Evolutionary conservation across 1,140 invertebrate species (phyloP).

Genomic region (Tribolium castaneum): DNA sequence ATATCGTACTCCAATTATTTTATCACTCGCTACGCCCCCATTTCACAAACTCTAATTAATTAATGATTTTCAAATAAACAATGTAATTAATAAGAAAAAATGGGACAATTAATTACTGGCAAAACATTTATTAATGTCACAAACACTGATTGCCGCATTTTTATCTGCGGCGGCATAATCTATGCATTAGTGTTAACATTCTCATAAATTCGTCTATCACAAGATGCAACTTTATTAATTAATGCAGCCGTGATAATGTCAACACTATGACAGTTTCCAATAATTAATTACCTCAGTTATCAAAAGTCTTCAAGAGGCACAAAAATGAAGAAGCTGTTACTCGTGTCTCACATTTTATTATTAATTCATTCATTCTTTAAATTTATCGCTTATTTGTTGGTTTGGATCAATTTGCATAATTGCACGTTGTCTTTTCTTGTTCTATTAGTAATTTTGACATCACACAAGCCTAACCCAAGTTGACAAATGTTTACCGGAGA

Average conservation of each 20-base stretch:
- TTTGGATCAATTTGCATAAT: constrained; percentile 7
- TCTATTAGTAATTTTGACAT: constrained; percentile 27
- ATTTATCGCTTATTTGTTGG: background rate
- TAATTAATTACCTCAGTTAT: background rate
- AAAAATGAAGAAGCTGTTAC: background rate
- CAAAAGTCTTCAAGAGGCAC: background rate
- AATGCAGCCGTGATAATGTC: background rate
- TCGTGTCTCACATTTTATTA: no score
- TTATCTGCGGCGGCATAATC: background rate
- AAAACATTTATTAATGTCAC: background rate
- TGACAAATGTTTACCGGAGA: background rate
- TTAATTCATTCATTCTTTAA: background rate
- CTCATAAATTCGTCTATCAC: constrained; percentile 15
- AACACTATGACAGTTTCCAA: background rate
- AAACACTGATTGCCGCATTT: background rate
- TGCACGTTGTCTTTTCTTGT: background rate
- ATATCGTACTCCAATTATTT: no score
- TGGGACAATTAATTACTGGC: background rate
- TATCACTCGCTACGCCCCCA: background rate
- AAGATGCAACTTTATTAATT: background rate
- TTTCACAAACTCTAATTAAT: background rate
- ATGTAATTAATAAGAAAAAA: background rate
- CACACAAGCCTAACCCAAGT: constrained; percentile 11
- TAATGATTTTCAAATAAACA: background rate
- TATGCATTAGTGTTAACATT: constrained; percentile 2